Percentiles rank a stretch among this genome's conserved stretches.
These are phyloP conservation scores for Rousettus leschenaultii DNA, from an alignment of 2,113 vertebrate genomes.

Conservation along the genomic window DNA sequence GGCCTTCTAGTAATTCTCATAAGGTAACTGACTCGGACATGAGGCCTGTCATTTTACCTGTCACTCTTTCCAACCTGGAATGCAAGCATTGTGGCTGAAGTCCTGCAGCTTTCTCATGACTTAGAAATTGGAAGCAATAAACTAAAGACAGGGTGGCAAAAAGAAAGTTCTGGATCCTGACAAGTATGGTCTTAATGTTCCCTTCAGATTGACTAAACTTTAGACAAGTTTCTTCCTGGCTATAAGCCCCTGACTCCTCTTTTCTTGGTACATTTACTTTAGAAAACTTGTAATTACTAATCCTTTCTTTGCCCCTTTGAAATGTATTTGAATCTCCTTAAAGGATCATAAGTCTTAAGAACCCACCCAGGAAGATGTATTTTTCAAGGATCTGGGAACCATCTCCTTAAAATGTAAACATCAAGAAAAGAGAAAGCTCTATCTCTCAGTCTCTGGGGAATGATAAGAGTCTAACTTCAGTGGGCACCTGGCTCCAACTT, in stretches of 20 bases:
- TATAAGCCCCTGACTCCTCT: not conserved
- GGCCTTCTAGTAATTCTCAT: not conserved
- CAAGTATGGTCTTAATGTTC: not conserved
- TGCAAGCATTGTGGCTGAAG: not conserved
- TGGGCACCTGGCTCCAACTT: not conserved
- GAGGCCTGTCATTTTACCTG: not conserved
- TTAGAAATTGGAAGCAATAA: not conserved
- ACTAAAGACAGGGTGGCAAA: not conserved
- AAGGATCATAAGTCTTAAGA: not conserved
- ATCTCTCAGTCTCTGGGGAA: not conserved
- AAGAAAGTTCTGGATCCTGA: not conserved
- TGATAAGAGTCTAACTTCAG: not conserved
- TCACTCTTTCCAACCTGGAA: not conserved
- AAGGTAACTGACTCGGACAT: not conserved
- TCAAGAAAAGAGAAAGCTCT: not conserved
- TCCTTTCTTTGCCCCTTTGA: not conserved
- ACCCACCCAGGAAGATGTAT: not conserved
- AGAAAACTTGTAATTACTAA: not conserved
- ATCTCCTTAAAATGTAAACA: not conserved
- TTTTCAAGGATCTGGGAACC: not conserved
- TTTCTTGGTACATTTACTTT: not conserved
- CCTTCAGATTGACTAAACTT: not conserved
- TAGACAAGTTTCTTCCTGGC: not conserved
- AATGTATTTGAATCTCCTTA: not conserved
- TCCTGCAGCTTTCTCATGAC: not conserved